Evolutionary conservation across 2,113 vertebrate genomes (phyloP).

Genomic region (Poecile atricapillus): DNA sequence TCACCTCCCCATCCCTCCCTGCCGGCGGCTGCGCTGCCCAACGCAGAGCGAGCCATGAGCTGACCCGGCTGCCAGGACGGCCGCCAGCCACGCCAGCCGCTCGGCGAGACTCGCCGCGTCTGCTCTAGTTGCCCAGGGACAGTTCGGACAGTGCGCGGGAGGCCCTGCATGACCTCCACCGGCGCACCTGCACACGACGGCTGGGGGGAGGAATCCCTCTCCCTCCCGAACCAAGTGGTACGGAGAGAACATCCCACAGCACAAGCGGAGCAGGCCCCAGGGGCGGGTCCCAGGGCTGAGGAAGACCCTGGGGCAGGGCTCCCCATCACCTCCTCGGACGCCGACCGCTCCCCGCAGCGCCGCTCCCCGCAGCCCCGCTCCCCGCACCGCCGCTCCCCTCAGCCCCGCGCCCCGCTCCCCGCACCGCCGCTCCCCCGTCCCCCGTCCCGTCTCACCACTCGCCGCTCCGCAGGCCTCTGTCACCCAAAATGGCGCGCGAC

Average conservation of each 20-base stretch:
- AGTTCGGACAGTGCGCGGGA: too few species aligned
- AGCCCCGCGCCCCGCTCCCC: fast-evolving
- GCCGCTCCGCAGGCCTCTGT: fast-evolving
- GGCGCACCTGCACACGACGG: too few species aligned
- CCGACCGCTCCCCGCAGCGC: fast-evolving
- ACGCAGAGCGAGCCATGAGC: background rate
- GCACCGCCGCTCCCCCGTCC: too few species aligned
- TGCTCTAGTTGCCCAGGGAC: too few species aligned
- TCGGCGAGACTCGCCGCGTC: too few species aligned
- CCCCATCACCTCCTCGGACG: background rate
- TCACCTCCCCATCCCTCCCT: background rate
- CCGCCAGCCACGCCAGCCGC: background rate
- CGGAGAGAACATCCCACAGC: background rate
- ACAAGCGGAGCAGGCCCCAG: background rate
- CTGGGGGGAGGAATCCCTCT: too few species aligned
- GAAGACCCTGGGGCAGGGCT: background rate
- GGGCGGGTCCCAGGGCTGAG: background rate
- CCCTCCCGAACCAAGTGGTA: background rate
- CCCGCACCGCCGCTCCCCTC: background rate
- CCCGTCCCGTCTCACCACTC: background rate
- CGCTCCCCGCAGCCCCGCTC: too few species aligned
- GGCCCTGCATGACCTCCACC: fast-evolving
- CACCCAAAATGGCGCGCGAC: background rate
- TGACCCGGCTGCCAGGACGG: background rate
- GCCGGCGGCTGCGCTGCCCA: background rate